Evolutionary conservation across 2,888 invertebrate species (phyloP), one percentile per base, ranked within the genome.

Genomic region (Celastrina argiolus): DNA sequence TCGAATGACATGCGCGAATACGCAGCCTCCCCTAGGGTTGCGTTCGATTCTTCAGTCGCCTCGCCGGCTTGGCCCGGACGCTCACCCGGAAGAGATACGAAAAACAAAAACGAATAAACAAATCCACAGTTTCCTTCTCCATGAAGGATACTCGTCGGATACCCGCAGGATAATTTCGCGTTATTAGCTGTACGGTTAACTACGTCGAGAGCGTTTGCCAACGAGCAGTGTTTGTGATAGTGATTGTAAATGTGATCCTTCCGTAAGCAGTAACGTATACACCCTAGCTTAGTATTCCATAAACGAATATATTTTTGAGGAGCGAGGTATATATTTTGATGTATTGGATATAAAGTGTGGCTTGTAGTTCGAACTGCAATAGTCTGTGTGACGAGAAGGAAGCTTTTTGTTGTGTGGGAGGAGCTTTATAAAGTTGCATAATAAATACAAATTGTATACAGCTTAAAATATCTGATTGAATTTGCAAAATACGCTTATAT

Each of bases 11-110:
- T 78, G 82, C 84, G 83, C 84, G 80, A 81, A 82, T 82, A 88
- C 87, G 86, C 90, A 90, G 88, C 87, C 89, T 91, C 88, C 90
- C 90, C 89, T 79, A 80, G 85, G 87, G 85, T 83, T 80, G 81
- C 83, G 87, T 85, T 91, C 90, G 90, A 90, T 90, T 87, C 88
- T 83, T 82, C 90, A 90, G 90, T 90, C 87, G 88, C 85, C 83
- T 83, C 81, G 84, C 83, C 84, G 88, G 87, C 88, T 84, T 80
- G 80, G 86, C 81, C 83, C 87, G 85, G 85, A 81, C 87, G 76
- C 80, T 84, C 83, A 75, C 83, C 83, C 81, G 79, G 78, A 76
- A 79, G 73, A 75, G 78, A 76, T 75, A 74, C 74, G 72, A 73
- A 76, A 76, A 77, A 73, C 77, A 79, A 74, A 76, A 74, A 71